phyloP scores from a whole-genome alignment of 2,888 invertebrate species.

The Orthosia cruda region DNA sequence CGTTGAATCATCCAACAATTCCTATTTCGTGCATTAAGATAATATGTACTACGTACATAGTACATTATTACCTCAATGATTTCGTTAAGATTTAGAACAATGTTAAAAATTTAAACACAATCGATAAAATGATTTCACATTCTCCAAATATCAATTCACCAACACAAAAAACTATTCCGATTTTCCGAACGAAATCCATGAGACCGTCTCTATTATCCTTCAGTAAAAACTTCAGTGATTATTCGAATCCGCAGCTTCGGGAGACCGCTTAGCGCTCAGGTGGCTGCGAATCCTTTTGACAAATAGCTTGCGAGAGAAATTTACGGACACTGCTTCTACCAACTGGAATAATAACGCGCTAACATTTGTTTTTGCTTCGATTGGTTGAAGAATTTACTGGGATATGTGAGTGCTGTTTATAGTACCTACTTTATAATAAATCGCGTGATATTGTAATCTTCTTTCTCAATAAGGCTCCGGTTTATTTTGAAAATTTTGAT shows the following conservation, averaged over 20 bases:
- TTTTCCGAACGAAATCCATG: conserved; percentile 9
- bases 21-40: no score
- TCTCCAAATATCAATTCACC: not conserved
- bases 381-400: conserved; percentile 5
- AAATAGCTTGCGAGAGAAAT: conserved; percentile 62
- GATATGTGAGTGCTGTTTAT: not conserved
- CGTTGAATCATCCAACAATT: no score
- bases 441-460: no score
- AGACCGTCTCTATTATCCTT: conserved; percentile 40
- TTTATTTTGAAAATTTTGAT: no score
- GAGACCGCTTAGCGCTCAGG: conserved; percentile 64
- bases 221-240: conserved; percentile 63
- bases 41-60: no score
- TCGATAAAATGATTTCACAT: not conserved
- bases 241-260: conserved; percentile 55
- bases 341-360: conserved; percentile 50
- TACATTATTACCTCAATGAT: no score
- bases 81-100: no score
- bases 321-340: conserved; percentile 48
- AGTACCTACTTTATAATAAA: not conserved
- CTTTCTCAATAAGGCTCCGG: no score
- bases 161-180: not conserved
- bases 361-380: conserved; percentile 33
- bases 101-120: not conserved
- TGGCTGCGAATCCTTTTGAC: conserved; percentile 61